Base-by-base conservation (phyloP, 2,113 vertebrate genomes). In the Mesitornis unicolor region DNA sequence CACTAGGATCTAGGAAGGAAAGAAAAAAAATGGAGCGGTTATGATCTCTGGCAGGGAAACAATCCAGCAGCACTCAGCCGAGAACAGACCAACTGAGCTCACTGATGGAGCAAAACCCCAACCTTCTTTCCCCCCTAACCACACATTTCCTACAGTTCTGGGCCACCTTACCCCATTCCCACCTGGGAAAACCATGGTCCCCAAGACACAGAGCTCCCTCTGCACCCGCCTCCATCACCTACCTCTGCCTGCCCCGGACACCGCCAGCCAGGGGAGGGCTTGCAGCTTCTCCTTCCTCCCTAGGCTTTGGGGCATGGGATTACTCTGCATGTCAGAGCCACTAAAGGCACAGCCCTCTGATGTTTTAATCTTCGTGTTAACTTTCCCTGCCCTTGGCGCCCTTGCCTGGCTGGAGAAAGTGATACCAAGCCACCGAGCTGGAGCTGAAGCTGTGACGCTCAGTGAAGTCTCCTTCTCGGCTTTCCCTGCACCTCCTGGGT, bases 321-420 rank as follows among this genome's bases (percentile, higher is more conserved):
- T 98, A 97, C 95, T 95, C 97, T 96, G 97, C 96, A 95, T 97
- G 97, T 97, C 97, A 98, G 85, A 97, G 94, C 92, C 94, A 94
- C 96, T 97, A 98, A 97, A 98, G 90, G 97, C 93, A 95, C 90
- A 95, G 95, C 94, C 97, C 88, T 97, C 97, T 98, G 97, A 97
- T 98, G 97, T 98, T 98, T 98, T 98, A 98, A 98, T 97, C 97
- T 97, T 95, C 81, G 2, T 91, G 95, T 98, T 97, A 97, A 97
- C 97, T 97, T 97, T 97, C 96, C 85, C 89, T 96, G 97, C 97
- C 95, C 95, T 97, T 31, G 7, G 93, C 92, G 80, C 93, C 95
- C 93, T 96, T 96, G 87, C 77, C 94, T 94, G 69, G 67, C 95
- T 96, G 96, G 60, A 91, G 96, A 97, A 96, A 97, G 89, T 91